A percentile compares a stretch with the other conserved stretches of the same genome.
phyloP scores from a whole-genome alignment of 2,888 invertebrate genomes.

The Trimorus sp. region DNA sequence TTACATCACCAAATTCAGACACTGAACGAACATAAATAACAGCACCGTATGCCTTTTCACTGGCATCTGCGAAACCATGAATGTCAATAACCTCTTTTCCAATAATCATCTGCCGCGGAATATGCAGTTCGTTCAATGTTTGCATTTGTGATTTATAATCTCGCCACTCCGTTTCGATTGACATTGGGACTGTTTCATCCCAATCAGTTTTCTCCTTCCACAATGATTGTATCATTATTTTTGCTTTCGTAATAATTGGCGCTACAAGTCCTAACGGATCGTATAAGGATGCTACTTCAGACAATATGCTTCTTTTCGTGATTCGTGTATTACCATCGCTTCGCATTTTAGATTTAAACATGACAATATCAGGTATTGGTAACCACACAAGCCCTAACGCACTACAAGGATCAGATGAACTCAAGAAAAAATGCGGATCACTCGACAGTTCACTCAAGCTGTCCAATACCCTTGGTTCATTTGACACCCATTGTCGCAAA shows the following conservation, averaged over 20 bases:
- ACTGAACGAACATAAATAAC: constrained; percentile 8
- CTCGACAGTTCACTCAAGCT: neutral
- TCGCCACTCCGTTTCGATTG: constrained; percentile 40
- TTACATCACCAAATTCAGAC: neutral
- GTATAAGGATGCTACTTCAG: constrained; percentile 9
- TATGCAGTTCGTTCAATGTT: neutral
- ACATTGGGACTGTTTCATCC: constrained; percentile 27
- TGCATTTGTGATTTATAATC: neutral
- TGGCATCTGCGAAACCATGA: constrained; percentile 10
- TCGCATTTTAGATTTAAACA: neutral
- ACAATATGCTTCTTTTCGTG: neutral
- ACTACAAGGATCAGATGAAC: constrained; percentile 10
- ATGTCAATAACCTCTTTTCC: neutral
- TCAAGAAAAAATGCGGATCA: constrained; percentile 15
- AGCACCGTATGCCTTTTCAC: constrained; percentile 16
- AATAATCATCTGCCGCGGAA: neutral
- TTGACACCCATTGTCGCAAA: constrained; percentile 15
- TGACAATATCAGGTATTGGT: neutral
- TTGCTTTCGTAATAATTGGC: constrained; percentile 22
- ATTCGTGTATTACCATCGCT: neutral
- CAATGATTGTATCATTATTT: neutral
- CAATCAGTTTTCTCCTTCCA: neutral
- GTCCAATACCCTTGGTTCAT: neutral
- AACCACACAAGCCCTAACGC: constrained; percentile 15
- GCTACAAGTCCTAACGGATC: constrained; percentile 54